Percentiles rank a stretch among this genome's conserved stretches.
phyloP scores from a whole-genome alignment of 1,140 invertebrate genomes.

The Aphis craccivora region DNA sequence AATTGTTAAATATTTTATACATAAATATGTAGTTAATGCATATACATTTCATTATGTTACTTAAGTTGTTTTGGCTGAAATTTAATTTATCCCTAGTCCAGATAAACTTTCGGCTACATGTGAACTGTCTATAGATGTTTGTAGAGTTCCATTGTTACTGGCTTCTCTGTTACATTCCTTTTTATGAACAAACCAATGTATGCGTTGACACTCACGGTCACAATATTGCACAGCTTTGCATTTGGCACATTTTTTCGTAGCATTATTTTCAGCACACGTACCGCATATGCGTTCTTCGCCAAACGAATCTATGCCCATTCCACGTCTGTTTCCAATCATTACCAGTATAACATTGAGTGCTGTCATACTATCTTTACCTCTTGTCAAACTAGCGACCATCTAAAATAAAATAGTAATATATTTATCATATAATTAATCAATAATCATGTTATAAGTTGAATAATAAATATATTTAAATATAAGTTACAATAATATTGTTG shows the following conservation, averaged over 20 bases:
- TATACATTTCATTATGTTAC: background rate
- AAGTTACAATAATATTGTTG: background rate
- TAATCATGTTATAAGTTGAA: background rate
- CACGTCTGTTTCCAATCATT: constrained; percentile 80
- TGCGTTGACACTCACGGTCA: constrained; percentile 89
- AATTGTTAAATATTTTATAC: background rate
- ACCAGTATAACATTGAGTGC: constrained; percentile 80
- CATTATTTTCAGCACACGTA: constrained; percentile 88
- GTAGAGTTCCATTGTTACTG: background rate
- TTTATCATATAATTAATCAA: background rate
- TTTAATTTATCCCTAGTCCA: constrained; percentile 22
- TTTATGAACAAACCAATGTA: constrained; percentile 97
- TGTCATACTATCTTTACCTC: constrained; percentile 71
- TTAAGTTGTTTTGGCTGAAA: background rate
- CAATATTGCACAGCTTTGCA: constrained; percentile 95
- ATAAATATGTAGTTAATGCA: background rate
- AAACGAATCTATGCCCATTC: constrained; percentile 66
- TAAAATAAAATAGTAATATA: constrained; percentile 60
- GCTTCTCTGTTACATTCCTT: constrained; percentile 71
- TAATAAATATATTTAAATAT: too few species aligned
- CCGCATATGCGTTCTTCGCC: constrained; percentile 79
- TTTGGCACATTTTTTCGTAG: constrained; percentile 91
- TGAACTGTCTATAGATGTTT: constrained; percentile 28
- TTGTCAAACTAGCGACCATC: constrained; percentile 78
- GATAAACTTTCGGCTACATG: constrained; percentile 48